These are phyloP conservation scores for Ophiothrix spiculata DNA, from an alignment of 35 echinoderm and acorn worm species.

Conservation along the genomic window DNA sequence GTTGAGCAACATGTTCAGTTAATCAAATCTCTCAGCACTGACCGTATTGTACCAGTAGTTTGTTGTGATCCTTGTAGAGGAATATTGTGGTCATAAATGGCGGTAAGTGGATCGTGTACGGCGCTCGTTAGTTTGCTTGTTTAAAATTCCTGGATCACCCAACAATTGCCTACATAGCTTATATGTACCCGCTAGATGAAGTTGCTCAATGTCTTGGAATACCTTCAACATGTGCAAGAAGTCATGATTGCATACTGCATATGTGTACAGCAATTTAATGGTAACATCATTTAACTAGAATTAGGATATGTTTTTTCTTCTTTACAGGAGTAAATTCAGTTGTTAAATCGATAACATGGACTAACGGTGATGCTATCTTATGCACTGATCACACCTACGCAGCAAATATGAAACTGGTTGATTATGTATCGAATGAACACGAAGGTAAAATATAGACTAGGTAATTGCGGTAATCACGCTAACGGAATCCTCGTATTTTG, in stretches of 20 bases:
- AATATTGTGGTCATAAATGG: too few species aligned
- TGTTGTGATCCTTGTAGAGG: too few species aligned
- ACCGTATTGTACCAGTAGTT: too few species aligned
- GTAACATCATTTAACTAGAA: background rate
- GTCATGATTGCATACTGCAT: background rate
- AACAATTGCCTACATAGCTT: background rate
- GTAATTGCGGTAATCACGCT: background rate
- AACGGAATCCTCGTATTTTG: background rate
- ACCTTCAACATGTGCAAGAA: background rate
- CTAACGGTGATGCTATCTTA: constrained; percentile 48
- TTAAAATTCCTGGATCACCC: background rate
- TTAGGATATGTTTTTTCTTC: background rate
- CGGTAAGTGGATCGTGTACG: too few species aligned
- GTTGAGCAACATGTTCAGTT: too few species aligned
- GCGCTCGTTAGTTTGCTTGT: background rate
- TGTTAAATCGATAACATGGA: constrained; percentile 29
- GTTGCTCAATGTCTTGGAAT: background rate
- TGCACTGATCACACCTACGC: constrained; percentile 45
- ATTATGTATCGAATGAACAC: background rate
- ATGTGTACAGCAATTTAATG: background rate
- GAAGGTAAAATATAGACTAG: background rate
- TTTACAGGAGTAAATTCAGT: constrained; percentile 45
- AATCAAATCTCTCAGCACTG: too few species aligned
- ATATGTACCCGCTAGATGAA: background rate
- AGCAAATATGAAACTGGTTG: constrained; percentile 8